Conservation (phyloP, 2,113 vertebrate genomes). For the Gobio gobio region DNA sequence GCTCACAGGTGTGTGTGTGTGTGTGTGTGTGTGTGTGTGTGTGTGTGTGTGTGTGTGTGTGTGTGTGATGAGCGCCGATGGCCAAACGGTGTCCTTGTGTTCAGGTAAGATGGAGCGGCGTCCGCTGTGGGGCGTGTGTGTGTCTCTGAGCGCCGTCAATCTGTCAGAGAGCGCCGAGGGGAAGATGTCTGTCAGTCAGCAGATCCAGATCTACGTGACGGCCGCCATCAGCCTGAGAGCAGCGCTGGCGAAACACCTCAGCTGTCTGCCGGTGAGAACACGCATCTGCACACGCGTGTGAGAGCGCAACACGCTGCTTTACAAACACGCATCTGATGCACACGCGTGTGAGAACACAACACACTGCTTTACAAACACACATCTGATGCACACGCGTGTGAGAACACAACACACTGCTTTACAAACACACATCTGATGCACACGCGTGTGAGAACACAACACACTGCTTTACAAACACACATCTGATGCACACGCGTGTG, state of each 20-base stretch:
- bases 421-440: background rate
- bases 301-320: background rate
- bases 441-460: background rate
- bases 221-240: conserved; percentile 88
- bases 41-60: background rate
- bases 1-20: conserved; percentile 83
- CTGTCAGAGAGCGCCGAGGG: conserved; percentile 90
- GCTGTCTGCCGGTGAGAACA: conserved; percentile 86
- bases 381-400: background rate
- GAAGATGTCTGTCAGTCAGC: conserved; percentile 85
- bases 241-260: conserved; percentile 85
- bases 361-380: background rate
- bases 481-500: too few species aligned
- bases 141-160: conserved; percentile 93
- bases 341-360: background rate
- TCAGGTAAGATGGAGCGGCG: conserved; percentile 88
- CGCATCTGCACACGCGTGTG: background rate
- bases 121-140: conserved; percentile 84
- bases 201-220: conserved; percentile 91
- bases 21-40: background rate
- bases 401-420: background rate
- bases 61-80: background rate
- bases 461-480: background rate
- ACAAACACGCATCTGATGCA: background rate
- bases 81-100: background rate